Conservation (phyloP, 2,113 vertebrate genomes). For the Tamias sibiricus region DNA sequence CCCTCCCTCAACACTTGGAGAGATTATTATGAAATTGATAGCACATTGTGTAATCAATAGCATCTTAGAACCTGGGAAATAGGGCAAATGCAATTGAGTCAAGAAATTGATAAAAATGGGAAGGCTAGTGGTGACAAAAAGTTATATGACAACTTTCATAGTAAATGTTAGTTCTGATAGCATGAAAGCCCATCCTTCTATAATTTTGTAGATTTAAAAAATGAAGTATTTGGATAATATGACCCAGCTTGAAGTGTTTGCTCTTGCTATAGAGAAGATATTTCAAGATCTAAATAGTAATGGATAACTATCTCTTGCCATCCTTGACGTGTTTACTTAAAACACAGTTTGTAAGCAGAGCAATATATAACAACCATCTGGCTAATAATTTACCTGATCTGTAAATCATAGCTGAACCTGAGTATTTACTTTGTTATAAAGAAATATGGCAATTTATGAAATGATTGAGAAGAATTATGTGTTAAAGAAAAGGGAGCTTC, state of each 20-base stretch:
- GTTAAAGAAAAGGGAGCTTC: constrained; percentile 74
- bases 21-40: not conserved
- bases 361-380: constrained; percentile 52
- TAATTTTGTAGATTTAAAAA: not conserved
- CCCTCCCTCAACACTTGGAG: not conserved
- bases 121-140: not conserved
- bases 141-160: not conserved
- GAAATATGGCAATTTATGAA: constrained; percentile 77
- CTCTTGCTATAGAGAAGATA: not conserved
- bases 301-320: constrained; percentile 2
- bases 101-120: not conserved
- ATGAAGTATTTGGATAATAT: not conserved
- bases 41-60: not conserved
- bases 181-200: not conserved
- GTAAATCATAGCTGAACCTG: constrained; percentile 71
- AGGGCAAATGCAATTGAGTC: not conserved
- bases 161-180: not conserved
- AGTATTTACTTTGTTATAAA: constrained; percentile 75
- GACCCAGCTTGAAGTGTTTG: constrained; percentile 43
- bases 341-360: constrained; percentile 63
- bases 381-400: constrained; percentile 55
- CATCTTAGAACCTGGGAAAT: not conserved
- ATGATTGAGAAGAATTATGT: constrained; percentile 81
- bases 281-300: constrained; percentile 64
- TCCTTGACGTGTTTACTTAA: constrained; percentile 65